A percentile compares a stretch with the other conserved stretches of the same genome.
These are phyloP conservation scores for Drosophila hamatofila DNA, from an alignment of 2,888 invertebrate genomes.

Conservation along the genomic window DNA sequence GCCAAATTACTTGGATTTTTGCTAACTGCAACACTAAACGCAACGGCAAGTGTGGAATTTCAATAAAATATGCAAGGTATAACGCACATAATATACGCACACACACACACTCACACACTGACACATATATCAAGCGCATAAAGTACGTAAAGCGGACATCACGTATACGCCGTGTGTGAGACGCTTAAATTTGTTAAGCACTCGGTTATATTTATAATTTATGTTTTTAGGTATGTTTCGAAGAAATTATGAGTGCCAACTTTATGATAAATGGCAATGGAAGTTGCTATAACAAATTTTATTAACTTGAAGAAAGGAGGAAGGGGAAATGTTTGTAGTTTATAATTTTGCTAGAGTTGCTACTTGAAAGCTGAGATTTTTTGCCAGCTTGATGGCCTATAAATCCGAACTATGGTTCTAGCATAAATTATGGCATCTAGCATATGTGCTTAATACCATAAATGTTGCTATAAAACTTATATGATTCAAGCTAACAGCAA, in stretches of 20 bases:
- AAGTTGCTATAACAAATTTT: neutral
- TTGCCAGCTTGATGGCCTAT: neutral
- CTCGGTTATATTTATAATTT: conserved; percentile 22
- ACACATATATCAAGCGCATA: neutral
- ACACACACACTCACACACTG: neutral
- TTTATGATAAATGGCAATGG: conserved; percentile 1
- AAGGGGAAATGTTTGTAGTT: neutral
- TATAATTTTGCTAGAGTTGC: neutral
- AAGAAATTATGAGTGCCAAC: conserved; percentile 3
- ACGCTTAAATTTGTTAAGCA: conserved; percentile 31
- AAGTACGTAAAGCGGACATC: conserved; percentile 38
- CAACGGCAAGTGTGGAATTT: conserved; percentile 73
- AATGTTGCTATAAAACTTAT: neutral
- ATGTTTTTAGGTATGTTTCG: neutral
- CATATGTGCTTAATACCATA: neutral
- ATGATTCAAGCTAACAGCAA: neutral
- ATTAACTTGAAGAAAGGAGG: neutral
- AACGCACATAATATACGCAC: conserved; percentile 6
- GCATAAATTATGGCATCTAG: no score
- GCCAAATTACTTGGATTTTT: conserved; percentile 72
- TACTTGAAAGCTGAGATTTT: neutral
- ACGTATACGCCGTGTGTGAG: conserved; percentile 51
- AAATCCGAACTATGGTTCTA: no score
- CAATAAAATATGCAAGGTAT: conserved; percentile 78
- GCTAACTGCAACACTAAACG: conserved; percentile 71